These are phyloP conservation scores for Phoebastria nigripes DNA, from an alignment of 2,797 vertebrate species.

Conservation along the genomic window DNA sequence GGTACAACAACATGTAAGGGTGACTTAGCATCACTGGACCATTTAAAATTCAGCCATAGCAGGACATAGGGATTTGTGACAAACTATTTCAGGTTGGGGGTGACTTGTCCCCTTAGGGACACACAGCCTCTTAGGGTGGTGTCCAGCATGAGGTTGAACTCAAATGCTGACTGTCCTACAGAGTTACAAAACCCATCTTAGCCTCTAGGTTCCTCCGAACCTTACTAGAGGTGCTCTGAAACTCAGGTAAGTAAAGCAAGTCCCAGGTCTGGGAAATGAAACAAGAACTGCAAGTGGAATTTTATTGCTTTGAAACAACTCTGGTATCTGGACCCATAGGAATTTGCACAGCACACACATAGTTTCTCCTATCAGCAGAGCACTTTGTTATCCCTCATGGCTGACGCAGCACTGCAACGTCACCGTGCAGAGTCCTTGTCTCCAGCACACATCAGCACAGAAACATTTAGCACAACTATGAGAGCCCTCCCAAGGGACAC, in stretches of 20 bases:
- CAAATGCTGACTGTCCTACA: not conserved
- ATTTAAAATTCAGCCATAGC: not conserved
- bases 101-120: not conserved
- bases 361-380: conserved; percentile 1
- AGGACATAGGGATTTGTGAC: not conserved
- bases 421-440: not conserved
- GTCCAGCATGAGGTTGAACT: not conserved
- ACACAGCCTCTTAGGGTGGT: not conserved
- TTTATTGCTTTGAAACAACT: not conserved
- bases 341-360: not conserved
- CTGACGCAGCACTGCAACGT: rapidly evolving
- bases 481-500: not conserved
- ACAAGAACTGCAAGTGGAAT: not conserved
- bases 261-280: not conserved
- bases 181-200: not conserved
- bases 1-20: not conserved
- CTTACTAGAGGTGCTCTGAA: not conserved
- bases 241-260: not conserved
- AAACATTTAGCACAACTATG: not conserved
- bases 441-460: not conserved
- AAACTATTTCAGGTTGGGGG: not conserved
- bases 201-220: not conserved
- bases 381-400: not conserved
- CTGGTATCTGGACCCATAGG: not conserved
- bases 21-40: not conserved